Evolutionary conservation across 2,113 vertebrate genomes (phyloP).

Genomic region (Nesoenas mayeri): DNA sequence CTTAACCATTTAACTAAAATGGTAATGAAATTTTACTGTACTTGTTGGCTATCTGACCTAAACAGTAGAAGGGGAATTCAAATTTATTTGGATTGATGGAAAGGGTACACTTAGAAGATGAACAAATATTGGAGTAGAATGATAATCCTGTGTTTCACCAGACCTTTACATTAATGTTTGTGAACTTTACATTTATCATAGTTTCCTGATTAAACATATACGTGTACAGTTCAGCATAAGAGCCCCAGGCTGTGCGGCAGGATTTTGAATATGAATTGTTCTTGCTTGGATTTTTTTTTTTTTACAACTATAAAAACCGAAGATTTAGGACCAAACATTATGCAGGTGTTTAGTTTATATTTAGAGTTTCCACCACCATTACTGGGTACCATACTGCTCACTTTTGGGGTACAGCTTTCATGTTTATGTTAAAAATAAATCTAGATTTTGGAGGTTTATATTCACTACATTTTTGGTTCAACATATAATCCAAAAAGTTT

Average conservation of each 20-base stretch:
- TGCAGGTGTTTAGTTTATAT: background rate
- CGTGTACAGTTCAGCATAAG: background rate
- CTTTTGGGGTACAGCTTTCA: background rate
- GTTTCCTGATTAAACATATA: background rate
- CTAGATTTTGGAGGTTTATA: background rate
- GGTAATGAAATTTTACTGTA: background rate
- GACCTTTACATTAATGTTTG: background rate
- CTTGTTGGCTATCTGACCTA: background rate
- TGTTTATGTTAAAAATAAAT: background rate
- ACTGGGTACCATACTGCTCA: background rate
- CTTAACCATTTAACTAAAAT: background rate
- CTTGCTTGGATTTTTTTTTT: background rate
- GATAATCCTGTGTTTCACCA: background rate
- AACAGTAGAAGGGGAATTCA: background rate
- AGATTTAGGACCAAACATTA: background rate
- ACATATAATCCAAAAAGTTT: background rate
- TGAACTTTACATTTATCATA: background rate
- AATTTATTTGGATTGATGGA: background rate
- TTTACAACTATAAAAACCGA: background rate
- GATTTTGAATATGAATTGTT: background rate
- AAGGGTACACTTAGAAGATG: background rate
- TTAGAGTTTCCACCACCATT: background rate
- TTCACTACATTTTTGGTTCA: background rate
- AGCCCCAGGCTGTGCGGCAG: background rate
- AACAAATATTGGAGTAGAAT: background rate